Evolutionary conservation across 2,113 vertebrate species (phyloP).

Genomic region (Willisornis vidua): DNA sequence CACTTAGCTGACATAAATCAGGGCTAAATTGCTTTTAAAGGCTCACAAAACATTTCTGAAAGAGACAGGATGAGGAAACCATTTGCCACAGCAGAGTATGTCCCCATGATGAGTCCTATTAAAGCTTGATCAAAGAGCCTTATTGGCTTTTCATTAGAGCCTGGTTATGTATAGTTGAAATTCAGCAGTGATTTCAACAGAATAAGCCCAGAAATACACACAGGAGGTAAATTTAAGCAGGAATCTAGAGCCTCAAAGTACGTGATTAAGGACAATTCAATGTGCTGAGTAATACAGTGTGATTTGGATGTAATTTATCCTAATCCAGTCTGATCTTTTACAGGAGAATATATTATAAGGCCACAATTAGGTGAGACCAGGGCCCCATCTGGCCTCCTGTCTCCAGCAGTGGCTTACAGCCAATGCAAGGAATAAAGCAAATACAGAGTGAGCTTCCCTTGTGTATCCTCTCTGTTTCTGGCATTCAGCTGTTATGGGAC

Average conservation of each 20-base stretch:
- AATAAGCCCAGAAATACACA: slow-evolving; percentile 19
- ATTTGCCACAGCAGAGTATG: slow-evolving; percentile 2
- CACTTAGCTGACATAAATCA: slow-evolving; percentile 60
- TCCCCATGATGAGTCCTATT: slow-evolving; percentile 31
- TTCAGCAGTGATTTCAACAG: slow-evolving; percentile 11
- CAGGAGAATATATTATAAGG: slow-evolving; percentile 56
- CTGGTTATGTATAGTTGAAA: slow-evolving; percentile 5
- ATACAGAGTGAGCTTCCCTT: slow-evolving; percentile 43
- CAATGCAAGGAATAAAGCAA: slow-evolving; percentile 58
- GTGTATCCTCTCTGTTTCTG: slow-evolving; percentile 44
- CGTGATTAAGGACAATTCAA: slow-evolving; percentile 51
- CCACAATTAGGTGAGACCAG: slow-evolving; percentile 63
- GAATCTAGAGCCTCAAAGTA: slow-evolving; percentile 4
- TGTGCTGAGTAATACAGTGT: slow-evolving; percentile 51
- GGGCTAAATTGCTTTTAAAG: slow-evolving; percentile 56
- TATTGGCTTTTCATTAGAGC: slow-evolving; percentile 55
- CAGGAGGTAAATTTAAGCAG: slow-evolving; percentile 32
- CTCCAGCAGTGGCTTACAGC: slow-evolving; percentile 48
- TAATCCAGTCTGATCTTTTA: slow-evolving; percentile 68
- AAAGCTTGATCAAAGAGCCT: slow-evolving; percentile 50
- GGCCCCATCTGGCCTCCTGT: slow-evolving; percentile 65
- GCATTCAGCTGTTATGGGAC: not conserved
- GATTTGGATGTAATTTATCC: slow-evolving; percentile 60
- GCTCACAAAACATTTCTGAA: slow-evolving; percentile 56
- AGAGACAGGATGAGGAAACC: slow-evolving; percentile 51